Evolutionary conservation across 2,113 vertebrate species (phyloP), one percentile per base, ranked within the genome.

Genomic region (Hippocampus guttulatus): DNA sequence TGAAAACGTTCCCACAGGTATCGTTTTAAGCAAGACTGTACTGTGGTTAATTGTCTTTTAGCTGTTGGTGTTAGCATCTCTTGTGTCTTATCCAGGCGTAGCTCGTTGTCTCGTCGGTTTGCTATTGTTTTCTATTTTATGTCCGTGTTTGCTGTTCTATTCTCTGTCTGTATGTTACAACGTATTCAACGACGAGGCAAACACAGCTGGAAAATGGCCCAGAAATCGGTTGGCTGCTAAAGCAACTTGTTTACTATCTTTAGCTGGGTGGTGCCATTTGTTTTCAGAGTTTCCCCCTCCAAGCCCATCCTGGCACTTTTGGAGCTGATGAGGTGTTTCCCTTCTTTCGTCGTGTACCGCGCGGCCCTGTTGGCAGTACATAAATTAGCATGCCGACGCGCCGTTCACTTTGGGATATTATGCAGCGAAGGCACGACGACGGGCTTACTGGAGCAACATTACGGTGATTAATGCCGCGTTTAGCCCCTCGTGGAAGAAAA

Each of bases 391-490:
- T 63, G 61, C 78, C 80, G 85, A 81, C 60, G 78, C 83, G 75
- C 78, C 70, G 72, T 78, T 87, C 88, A 79, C 83, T 85, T 85
- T 78, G 47, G 83, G 78, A 83, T 76, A 84, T 88, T 87, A 88
- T 86, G 86, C 88, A 87, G 85, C 80, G 79, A 82, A 82, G 84
- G 77, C 72, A 75, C 85, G 69, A 70, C 73, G 78, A 63, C 76
- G 87, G 81, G 78, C 77, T 74, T 69, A 49, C 87, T 83, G 80
- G 84, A 76, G 88, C 85, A 86, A 76, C 84, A 89, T 87, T 84
- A 85, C 81, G 75, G 82, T 88, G 89, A 92, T 92, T 90, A 90
- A 90, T 87, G 84, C 72, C 40, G 79, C 73, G 68, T 87, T 79
- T 88, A 84, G 74, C 79, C 79, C 85, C 81, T 83, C 80, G 73